A percentile compares a stretch with the other conserved stretches of the same genome.
Evolutionary conservation across 2,113 vertebrate species (phyloP).

Genomic region (Athene cunicularia): DNA sequence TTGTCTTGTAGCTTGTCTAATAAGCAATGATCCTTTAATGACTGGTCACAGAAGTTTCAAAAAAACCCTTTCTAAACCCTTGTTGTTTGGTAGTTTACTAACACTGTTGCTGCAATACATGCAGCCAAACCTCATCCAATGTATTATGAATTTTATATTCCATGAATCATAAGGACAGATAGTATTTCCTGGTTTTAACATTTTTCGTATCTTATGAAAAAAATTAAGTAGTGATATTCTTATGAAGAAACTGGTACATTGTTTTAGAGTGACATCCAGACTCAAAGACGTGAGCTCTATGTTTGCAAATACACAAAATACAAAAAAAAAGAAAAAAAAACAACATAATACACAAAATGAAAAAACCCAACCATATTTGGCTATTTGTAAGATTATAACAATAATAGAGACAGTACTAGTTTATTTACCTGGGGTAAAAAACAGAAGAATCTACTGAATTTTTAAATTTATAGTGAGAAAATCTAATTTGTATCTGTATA

Average conservation of each 20-base stretch:
- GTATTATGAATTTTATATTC: background rate
- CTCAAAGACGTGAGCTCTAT: background rate
- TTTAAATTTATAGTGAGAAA: background rate
- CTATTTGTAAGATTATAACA: background rate
- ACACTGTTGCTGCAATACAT: background rate
- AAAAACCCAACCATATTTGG: background rate
- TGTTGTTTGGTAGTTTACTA: background rate
- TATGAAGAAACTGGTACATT: background rate
- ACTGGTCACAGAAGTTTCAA: background rate
- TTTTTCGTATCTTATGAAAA: background rate
- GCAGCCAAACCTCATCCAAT: background rate
- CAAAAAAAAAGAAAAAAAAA: background rate
- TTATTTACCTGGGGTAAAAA: background rate
- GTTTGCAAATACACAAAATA: background rate
- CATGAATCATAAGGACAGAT: background rate
- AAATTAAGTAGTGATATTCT: background rate
- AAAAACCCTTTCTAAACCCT: background rate
- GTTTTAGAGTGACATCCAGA: background rate
- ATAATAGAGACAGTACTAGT: background rate
- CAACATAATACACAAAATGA: background rate
- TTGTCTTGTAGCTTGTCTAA: background rate
- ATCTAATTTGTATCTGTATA: background rate
- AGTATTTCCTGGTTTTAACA: background rate
- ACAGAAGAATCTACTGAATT: accelerated
- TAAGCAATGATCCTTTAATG: background rate